These are phyloP conservation scores for Acanthopagrus latus DNA, from an alignment of 2,797 vertebrate species.

Conservation along the genomic window DNA sequence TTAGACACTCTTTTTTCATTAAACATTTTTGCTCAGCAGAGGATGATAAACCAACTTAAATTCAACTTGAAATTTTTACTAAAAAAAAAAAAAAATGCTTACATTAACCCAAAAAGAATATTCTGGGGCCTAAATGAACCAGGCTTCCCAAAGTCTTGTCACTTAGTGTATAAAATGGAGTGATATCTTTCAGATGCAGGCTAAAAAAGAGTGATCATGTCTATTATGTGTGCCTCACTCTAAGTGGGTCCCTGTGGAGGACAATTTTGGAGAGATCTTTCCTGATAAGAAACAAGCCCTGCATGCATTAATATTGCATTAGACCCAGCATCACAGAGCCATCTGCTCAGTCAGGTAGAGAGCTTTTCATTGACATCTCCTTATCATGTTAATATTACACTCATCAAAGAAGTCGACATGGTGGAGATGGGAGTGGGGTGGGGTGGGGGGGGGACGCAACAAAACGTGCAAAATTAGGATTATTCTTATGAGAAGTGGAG, in stretches of 20 bases:
- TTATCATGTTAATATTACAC: slow-evolving; percentile 81
- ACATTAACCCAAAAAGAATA: neutral
- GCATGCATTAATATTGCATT: slow-evolving; percentile 87
- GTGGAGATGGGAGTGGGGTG: slow-evolving; percentile 9
- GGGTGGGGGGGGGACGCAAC: slow-evolving; percentile 26
- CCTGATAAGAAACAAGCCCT: slow-evolving; percentile 83
- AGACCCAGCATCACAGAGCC: slow-evolving; percentile 77
- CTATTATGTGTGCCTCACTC: slow-evolving; percentile 79
- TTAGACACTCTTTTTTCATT: neutral
- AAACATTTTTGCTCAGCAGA: slow-evolving; percentile 9
- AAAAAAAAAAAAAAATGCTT: slow-evolving; percentile 18
- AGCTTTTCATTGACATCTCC: slow-evolving; percentile 80
- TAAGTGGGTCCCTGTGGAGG: slow-evolving; percentile 83
- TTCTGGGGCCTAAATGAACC: slow-evolving; percentile 29
- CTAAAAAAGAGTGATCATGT: slow-evolving; percentile 82
- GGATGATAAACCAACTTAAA: neutral
- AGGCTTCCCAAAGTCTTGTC: slow-evolving; percentile 56
- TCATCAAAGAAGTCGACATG: slow-evolving; percentile 78
- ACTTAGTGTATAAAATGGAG: slow-evolving; percentile 63
- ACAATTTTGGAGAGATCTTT: slow-evolving; percentile 83
- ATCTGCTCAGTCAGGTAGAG: slow-evolving; percentile 81
- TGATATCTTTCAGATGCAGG: slow-evolving; percentile 71
- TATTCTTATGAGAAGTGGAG: slow-evolving; percentile 75
- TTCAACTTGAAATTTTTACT: neutral
- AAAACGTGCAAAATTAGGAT: slow-evolving; percentile 77